A percentile compares a stretch with the other conserved stretches of the same genome.
Conservation (phyloP, 2,888 invertebrate genomes). For the Sarcophaga caerulescens region DNA sequence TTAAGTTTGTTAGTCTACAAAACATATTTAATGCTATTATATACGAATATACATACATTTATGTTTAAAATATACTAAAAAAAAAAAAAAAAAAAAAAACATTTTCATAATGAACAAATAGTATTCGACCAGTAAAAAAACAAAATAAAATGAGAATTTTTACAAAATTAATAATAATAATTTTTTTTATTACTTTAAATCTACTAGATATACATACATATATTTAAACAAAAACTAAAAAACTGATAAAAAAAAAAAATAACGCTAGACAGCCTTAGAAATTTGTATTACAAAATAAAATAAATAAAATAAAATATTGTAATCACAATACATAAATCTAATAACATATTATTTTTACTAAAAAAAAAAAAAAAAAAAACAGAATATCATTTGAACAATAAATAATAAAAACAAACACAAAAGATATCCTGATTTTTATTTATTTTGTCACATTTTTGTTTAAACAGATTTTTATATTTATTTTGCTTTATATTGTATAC, state of each 20-base stretch:
- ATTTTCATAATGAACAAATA: not conserved
- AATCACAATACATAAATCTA: conserved; percentile 59
- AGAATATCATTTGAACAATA: conserved; percentile 62
- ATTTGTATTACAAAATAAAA: conserved; percentile 59
- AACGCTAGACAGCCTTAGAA: conserved; percentile 65
- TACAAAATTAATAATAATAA: conserved; percentile 48
- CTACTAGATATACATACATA: conserved; percentile 37
- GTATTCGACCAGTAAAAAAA: conserved; percentile 32
- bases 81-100: not conserved
- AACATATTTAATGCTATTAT: conserved; percentile 8
- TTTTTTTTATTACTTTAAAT: conserved; percentile 45
- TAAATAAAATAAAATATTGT: conserved; percentile 44
- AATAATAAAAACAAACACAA: conserved; percentile 44
- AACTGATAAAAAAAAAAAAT: conserved; percentile 37
- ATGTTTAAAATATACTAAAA: not conserved
- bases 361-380: conserved; percentile 43
- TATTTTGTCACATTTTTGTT: conserved; percentile 1
- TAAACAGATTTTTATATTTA: not conserved
- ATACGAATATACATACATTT: conserved; percentile 5
- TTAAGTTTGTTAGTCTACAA: conserved; percentile 10
- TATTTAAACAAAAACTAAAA: conserved; percentile 24
- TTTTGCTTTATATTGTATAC: not conserved
- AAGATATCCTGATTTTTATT: conserved; percentile 47
- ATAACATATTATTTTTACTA: conserved; percentile 39
- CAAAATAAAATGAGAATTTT: not conserved